Conservation (phyloP, 2,888 invertebrate genomes). For the Trimorus sp. region DNA sequence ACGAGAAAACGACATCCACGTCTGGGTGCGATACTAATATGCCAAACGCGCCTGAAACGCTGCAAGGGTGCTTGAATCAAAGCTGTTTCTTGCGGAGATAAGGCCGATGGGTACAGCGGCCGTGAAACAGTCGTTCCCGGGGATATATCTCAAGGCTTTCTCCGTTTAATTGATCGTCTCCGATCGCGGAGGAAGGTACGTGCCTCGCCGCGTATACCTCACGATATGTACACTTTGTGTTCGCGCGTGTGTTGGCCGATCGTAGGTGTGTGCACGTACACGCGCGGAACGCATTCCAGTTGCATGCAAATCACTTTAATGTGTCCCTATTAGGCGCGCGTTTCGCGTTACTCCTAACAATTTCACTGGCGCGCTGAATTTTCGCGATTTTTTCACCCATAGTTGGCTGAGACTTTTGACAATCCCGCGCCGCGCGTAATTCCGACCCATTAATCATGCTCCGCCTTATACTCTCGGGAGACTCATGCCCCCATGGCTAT, state of each 20-base stretch:
- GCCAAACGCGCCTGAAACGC: conserved; percentile 50
- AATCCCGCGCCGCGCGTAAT: neutral
- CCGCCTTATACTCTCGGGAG: conserved; percentile 1
- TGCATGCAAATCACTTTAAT: conserved; percentile 28
- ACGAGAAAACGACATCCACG: conserved; percentile 38
- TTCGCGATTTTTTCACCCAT: too few relatives aligned
- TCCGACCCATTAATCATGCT: conserved; percentile 15
- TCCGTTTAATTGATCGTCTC: conserved; percentile 77
- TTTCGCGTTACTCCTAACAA: too few relatives aligned
- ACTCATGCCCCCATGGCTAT: neutral
- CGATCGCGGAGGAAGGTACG: conserved; percentile 73
- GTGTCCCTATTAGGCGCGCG: conserved; percentile 4
- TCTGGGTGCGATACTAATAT: conserved; percentile 51
- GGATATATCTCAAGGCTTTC: conserved; percentile 74
- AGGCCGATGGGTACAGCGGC: conserved; percentile 54
- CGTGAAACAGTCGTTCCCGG: conserved; percentile 73
- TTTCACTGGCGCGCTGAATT: too few relatives aligned
- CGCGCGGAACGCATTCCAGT: conserved; percentile 18
- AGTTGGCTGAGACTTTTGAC: neutral
- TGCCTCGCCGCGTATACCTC: conserved; percentile 64
- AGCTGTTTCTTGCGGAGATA: conserved; percentile 58
- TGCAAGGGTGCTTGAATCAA: conserved; percentile 62
- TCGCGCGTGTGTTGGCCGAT: neutral
- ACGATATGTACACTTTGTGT: conserved; percentile 42
- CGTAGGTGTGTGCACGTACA: too few relatives aligned